Evolutionary conservation across 2,797 vertebrate species (phyloP).

Genomic region (Neosilurus hyrtlii): DNA sequence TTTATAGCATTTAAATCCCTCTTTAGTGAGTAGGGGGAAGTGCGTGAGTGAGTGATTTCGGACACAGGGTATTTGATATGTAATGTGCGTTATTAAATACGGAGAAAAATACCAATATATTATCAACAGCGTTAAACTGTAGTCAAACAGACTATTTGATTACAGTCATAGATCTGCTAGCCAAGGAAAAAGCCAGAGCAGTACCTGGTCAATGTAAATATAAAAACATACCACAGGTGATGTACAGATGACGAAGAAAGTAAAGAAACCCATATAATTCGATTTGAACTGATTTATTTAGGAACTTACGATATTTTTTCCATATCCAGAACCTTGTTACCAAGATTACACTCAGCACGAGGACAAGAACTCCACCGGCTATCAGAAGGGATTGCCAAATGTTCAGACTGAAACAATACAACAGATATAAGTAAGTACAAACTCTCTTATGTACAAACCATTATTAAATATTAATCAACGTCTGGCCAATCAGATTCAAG

Average conservation of each 20-base stretch:
- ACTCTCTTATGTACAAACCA: too few species aligned
- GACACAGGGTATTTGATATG: neutral
- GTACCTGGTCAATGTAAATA: neutral
- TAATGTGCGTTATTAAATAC: neutral
- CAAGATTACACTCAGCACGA: slow-evolving; percentile 54
- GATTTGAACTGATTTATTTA: neutral
- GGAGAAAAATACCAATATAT: neutral
- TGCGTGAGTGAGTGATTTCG: too few species aligned
- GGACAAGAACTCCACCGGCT: slow-evolving; percentile 52
- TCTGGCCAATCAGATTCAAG: neutral
- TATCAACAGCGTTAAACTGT: neutral
- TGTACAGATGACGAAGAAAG: neutral
- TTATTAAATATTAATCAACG: neutral
- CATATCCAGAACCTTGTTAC: slow-evolving; percentile 48
- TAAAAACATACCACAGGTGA: neutral
- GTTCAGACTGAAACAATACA: slow-evolving; percentile 57
- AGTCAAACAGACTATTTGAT: neutral
- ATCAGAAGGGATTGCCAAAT: slow-evolving; percentile 54
- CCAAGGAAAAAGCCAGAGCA: neutral
- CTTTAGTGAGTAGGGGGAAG: too few species aligned
- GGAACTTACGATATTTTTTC: slow-evolving; percentile 63
- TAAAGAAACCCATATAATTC: neutral
- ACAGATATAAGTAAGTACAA: neutral
- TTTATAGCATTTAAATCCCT: neutral
- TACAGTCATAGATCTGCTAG: neutral